Base-by-base conservation (phyloP, 1,140 invertebrate species). In the Diorhabda sublineata region DNA sequence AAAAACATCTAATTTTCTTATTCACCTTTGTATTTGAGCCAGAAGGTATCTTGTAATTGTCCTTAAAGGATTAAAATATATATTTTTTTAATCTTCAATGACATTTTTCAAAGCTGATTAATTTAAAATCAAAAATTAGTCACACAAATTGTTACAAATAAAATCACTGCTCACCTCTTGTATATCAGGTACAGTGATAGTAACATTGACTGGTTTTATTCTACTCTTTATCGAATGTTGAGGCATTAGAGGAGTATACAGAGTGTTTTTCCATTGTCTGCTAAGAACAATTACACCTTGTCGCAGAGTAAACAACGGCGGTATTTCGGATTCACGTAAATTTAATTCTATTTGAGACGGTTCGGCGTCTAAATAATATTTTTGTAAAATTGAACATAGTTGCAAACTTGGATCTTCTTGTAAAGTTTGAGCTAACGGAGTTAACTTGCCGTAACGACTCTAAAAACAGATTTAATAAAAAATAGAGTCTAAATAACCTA, bases 331-430 rank as follows among this genome's bases (percentile, higher is more conserved):
- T 74, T 93, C 90, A 71, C 88, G 85, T n/a, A 98, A 86, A 80
- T 96, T 94, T 3, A 86, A 85, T 82, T 97, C 95, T 68, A 98
- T 91, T 7, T 87, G 86, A 5, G 85, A 82, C 0, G 92, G 84
- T 71, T 91, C 90, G 3, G 90, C 88, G 73, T 91, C 87, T 60
- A 93, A 82, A 61, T 96, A 88, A 79, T 96, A 95, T 75, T 93
- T 90, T 78, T 94, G 88, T 69, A 98, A 84, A 73, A 97, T 94
- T 60, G 88, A 91, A 79, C 95, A 93, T 71, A 98, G 84, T 82
- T 98, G 95, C 83, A 96, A 94, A 41, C 95, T 97, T 3, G 96
- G 96, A 85, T 98, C 96, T 82, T 97, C 95, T 82, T 96, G 93
- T 7, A 98, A 83, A 11, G 95, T 95, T 83, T 93, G 93, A 3